These are phyloP conservation scores for Circaetus gallicus DNA, from an alignment of 2,113 vertebrate species.

Conservation along the genomic window DNA sequence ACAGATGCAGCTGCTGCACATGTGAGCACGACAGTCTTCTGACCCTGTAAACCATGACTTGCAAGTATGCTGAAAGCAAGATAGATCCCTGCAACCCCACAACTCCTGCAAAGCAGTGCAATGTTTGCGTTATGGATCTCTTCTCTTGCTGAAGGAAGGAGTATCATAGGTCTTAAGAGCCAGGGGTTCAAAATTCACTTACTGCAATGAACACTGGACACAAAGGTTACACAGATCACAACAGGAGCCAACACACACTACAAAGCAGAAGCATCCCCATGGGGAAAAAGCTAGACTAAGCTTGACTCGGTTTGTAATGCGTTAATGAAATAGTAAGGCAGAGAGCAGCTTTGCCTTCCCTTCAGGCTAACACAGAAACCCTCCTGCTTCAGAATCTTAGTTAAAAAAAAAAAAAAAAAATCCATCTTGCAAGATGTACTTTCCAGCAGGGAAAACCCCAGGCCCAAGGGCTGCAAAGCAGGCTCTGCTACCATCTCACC, in stretches of 20 bases:
- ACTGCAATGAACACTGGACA: not conserved
- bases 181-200: not conserved
- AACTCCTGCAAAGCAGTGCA: not conserved
- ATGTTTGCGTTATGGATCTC: fast-evolving
- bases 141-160: not conserved
- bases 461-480: not conserved
- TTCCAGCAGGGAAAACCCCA: not conserved
- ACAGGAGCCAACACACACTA: not conserved
- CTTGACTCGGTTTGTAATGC: not conserved
- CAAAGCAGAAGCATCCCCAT: not conserved
- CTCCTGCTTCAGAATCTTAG: not conserved
- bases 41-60: not conserved
- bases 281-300: not conserved
- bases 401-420: not conserved
- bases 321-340: not conserved
- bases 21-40: not conserved
- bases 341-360: not conserved
- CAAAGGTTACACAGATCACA: not conserved
- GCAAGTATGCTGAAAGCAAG: not conserved
- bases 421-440: not conserved
- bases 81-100: not conserved
- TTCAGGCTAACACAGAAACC: constrained; percentile 13
- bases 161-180: not conserved
- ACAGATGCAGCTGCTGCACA: not conserved
- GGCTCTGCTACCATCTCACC: constrained; percentile 8